Evolutionary conservation across 2,888 invertebrate genomes (phyloP).

Genomic region (Lithosia quadra): DNA sequence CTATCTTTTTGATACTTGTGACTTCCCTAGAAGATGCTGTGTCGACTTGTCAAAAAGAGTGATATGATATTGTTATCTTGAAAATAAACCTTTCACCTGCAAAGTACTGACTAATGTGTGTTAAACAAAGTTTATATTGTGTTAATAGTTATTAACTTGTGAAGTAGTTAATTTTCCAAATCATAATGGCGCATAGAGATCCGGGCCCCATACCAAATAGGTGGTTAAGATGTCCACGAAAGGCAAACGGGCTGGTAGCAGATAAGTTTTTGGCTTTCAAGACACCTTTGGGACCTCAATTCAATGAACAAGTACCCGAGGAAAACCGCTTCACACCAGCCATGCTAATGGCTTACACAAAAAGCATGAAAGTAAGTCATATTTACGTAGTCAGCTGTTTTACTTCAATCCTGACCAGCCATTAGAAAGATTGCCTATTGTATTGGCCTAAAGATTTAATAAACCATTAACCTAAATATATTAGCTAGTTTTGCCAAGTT

Average conservation of each 20-base stretch:
- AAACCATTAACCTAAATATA: not conserved
- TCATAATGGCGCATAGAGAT: conserved; percentile 74
- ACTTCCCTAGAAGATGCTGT: conserved; percentile 30
- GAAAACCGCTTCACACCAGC: conserved; percentile 94
- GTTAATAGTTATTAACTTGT: conserved; percentile 5
- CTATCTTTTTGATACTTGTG: not conserved
- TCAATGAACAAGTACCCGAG: conserved; percentile 94
- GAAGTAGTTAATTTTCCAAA: conserved; percentile 5
- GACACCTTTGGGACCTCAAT: conserved; percentile 95
- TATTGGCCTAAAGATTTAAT: not conserved
- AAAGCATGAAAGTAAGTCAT: conserved; percentile 90
- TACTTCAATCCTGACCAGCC: not conserved
- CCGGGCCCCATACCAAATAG: conserved; percentile 92
- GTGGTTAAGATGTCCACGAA: conserved; percentile 96
- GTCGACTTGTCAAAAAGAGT: conserved; percentile 46
- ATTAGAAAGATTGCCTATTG: not conserved
- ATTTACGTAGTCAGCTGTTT: conserved; percentile 25
- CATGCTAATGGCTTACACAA: conserved; percentile 94
- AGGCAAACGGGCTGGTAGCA: conserved; percentile 90
- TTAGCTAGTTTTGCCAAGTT: conserved; percentile 8
- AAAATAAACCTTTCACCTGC: conserved; percentile 24
- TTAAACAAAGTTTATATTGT: conserved; percentile 26
- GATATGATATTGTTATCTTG: conserved; percentile 35
- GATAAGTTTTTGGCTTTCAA: conserved; percentile 97
- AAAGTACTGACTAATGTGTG: conserved; percentile 34